Evolutionary conservation across 2,113 vertebrate genomes (phyloP).

Genomic region (Callipepla squamata): DNA sequence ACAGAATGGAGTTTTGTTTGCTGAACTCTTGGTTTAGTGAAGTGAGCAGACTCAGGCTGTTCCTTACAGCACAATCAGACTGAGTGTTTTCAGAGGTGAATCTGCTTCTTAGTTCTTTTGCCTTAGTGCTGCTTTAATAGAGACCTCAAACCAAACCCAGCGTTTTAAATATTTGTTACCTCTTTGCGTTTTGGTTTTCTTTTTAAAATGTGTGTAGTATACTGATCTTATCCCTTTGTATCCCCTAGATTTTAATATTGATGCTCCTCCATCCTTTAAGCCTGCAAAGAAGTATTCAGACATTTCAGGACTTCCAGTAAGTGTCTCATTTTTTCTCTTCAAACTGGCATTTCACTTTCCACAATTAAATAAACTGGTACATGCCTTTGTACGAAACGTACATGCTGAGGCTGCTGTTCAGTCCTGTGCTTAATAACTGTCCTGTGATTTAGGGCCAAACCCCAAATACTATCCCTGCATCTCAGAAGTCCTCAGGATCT

Average conservation of each 20-base stretch:
- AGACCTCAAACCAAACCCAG: background rate
- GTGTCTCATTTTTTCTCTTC: constrained; percentile 50
- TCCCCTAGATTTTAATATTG: constrained; percentile 91
- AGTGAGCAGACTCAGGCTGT: background rate
- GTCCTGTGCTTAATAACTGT: background rate
- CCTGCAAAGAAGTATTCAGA: constrained; percentile 98
- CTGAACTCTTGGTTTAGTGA: background rate
- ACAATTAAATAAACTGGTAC: background rate
- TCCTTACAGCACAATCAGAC: background rate
- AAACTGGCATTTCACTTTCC: background rate
- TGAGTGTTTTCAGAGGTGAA: constrained; percentile 11
- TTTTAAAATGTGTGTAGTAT: background rate
- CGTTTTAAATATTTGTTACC: background rate
- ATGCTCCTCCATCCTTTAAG: constrained; percentile 93
- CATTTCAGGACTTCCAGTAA: constrained; percentile 95
- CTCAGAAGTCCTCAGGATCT: background rate
- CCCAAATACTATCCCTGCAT: background rate
- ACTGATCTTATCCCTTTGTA: background rate
- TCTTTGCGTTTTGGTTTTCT: background rate
- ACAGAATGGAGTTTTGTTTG: background rate
- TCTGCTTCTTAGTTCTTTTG: background rate
- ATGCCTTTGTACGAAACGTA: background rate
- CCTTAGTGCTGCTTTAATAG: background rate
- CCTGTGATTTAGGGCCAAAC: background rate
- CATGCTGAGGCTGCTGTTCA: background rate